Percentiles rank a stretch among this genome's conserved stretches.
Conservation (phyloP, 2,797 vertebrate species). For the Kryptolebias ocellatus region DNA sequence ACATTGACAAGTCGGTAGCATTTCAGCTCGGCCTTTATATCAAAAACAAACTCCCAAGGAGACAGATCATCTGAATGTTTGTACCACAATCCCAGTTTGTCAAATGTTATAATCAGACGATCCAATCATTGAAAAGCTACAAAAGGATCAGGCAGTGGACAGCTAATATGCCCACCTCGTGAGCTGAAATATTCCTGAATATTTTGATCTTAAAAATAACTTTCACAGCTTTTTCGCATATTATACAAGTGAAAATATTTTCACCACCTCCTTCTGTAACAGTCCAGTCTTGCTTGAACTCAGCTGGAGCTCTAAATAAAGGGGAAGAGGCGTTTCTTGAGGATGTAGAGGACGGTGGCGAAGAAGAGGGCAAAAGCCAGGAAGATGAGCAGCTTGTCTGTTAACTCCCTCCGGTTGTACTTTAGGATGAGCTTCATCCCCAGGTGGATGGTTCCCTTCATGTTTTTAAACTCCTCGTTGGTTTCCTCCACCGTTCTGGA, state of each 20-base stretch:
- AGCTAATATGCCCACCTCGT: background rate
- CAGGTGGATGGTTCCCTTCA: constrained; percentile 93
- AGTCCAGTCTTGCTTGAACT: constrained; percentile 8
- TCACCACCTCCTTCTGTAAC: background rate
- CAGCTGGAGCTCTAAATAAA: constrained; percentile 62
- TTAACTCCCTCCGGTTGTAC: constrained; percentile 93
- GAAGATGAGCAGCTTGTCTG: constrained; percentile 95
- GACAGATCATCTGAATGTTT: background rate
- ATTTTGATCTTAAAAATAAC: background rate
- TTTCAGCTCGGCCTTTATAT: background rate
- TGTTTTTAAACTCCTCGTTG: constrained; percentile 94
- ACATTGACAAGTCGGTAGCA: background rate
- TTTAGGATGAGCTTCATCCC: constrained; percentile 95
- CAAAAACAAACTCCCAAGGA: background rate
- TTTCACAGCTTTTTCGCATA: background rate
- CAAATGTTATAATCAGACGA: background rate
- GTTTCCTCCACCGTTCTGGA: constrained; percentile 92
- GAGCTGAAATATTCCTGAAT: background rate
- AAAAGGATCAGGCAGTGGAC: background rate
- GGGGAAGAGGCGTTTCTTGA: constrained; percentile 93
- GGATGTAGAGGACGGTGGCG: constrained; percentile 93
- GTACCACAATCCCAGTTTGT: background rate
- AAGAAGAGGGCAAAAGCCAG: constrained; percentile 93
- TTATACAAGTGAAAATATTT: background rate
- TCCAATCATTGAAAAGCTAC: too few species aligned